Evolutionary conservation across 2,888 invertebrate species (phyloP).

Genomic region (Parochlus steinenii): DNA sequence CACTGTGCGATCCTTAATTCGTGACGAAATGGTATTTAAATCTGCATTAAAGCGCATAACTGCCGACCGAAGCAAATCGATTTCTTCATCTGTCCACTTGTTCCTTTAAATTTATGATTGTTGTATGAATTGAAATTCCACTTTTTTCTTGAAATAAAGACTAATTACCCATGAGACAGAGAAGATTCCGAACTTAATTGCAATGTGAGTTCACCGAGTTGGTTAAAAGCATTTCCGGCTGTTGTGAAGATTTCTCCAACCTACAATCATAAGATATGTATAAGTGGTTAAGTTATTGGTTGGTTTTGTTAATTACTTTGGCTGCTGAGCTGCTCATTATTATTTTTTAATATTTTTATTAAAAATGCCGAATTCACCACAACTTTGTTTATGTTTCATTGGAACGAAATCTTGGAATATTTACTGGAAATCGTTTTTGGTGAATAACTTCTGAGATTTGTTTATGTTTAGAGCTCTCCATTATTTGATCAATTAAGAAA

Average conservation of each 20-base stretch:
- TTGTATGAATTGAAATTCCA: background rate
- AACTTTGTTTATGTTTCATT: too few relatives aligned
- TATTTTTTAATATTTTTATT: too few relatives aligned
- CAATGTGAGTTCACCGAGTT: conserved; percentile 89
- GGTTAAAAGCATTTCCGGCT: conserved; percentile 88
- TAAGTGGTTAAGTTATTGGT: too few relatives aligned
- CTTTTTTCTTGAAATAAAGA: conserved; percentile 3
- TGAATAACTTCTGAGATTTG: too few relatives aligned
- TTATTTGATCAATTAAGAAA: conserved; percentile 3
- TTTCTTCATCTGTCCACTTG: conserved; percentile 95
- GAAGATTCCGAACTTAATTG: conserved; percentile 56
- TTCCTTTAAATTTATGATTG: conserved; percentile 34
- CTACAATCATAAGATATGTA: conserved; percentile 33
- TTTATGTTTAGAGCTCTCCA: too few relatives aligned
- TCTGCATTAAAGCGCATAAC: conserved; percentile 88
- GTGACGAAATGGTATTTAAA: conserved; percentile 80
- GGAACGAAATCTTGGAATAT: too few relatives aligned
- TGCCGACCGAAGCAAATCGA: conserved; percentile 83
- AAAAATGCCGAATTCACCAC: too few relatives aligned
- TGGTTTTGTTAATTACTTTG: too few relatives aligned
- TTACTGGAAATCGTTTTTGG: too few relatives aligned
- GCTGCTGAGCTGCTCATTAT: too few relatives aligned
- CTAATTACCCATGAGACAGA: conserved; percentile 6
- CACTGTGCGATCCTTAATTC: conserved; percentile 87
- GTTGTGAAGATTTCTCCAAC: conserved; percentile 96